Conservation (phyloP, 1,140 invertebrate genomes). For the Arion vulgaris region DNA sequence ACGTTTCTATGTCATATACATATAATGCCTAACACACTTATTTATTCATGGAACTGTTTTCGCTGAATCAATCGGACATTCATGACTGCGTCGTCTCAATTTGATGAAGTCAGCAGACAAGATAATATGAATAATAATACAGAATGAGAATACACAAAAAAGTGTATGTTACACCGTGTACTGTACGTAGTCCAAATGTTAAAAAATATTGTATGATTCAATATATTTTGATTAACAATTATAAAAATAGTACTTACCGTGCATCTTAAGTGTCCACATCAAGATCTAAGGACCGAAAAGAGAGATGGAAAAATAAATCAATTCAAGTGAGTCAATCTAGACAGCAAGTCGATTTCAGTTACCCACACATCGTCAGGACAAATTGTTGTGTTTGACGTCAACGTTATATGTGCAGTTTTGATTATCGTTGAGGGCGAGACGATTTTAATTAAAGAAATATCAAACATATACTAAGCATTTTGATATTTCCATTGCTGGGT, state of each 20-base stretch:
- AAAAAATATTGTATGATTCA: background rate
- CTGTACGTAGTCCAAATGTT: background rate
- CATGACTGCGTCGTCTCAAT: background rate
- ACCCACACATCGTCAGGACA: slow-evolving; percentile 30
- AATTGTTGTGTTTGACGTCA: slow-evolving; percentile 31
- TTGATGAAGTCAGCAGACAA: slow-evolving; percentile 11
- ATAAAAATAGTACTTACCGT: background rate
- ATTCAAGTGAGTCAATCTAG: slow-evolving; percentile 8
- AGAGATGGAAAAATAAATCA: background rate
- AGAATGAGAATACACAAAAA: too few relatives aligned
- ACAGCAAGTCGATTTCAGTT: background rate
- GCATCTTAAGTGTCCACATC: background rate
- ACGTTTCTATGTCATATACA: too few relatives aligned
- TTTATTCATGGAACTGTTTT: too few relatives aligned
- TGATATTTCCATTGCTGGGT: background rate
- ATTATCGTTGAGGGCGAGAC: slow-evolving; percentile 37
- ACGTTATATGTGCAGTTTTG: slow-evolving; percentile 33
- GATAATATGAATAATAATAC: background rate
- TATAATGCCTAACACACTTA: too few relatives aligned
- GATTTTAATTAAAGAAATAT: background rate
- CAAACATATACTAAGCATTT: background rate
- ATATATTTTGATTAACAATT: too few relatives aligned
- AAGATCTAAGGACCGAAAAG: background rate
- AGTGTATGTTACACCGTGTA: too few relatives aligned
- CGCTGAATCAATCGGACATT: too few relatives aligned